These are phyloP conservation scores for Leptobrachium ailaonicum DNA, from an alignment of 2,113 vertebrate species.

Conservation along the genomic window DNA sequence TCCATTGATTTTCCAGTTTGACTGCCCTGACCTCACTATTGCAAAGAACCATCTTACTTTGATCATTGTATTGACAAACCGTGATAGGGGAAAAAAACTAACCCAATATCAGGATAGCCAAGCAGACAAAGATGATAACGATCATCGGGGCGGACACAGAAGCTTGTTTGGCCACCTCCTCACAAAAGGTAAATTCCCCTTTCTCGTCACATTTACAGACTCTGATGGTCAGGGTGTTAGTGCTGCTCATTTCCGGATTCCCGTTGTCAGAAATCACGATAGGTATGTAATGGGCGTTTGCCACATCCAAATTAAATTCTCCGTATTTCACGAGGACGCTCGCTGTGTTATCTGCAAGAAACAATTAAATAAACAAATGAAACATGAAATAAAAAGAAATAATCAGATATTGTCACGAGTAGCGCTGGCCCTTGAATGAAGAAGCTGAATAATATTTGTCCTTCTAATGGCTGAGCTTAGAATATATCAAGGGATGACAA, in stretches of 20 bases:
- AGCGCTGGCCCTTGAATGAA: no score
- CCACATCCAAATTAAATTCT: slow-evolving; percentile 77
- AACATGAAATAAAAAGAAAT: no score
- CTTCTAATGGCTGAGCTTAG: no score
- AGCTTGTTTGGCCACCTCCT: slow-evolving; percentile 58
- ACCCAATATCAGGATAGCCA: slow-evolving; percentile 79
- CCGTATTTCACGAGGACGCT: slow-evolving; percentile 79
- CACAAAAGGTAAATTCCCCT: slow-evolving; percentile 74
- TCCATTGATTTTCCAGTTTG: no score
- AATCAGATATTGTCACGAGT: no score
- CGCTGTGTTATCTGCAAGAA: slow-evolving; percentile 81
- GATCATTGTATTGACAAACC: no score
- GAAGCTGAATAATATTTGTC: no score
- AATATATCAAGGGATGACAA: no score
- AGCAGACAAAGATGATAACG: slow-evolving; percentile 78
- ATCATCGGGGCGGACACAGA: slow-evolving; percentile 82
- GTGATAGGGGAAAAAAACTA: slow-evolving; percentile 48
- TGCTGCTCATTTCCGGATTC: slow-evolving; percentile 69
- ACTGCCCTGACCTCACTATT: no score
- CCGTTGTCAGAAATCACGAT: slow-evolving; percentile 84
- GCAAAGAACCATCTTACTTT: no score
- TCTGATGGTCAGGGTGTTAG: slow-evolving; percentile 69
- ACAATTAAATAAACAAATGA: slow-evolving; percentile 1
- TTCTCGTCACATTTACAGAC: slow-evolving; percentile 79
- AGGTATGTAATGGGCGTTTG: slow-evolving; percentile 75